A percentile compares a stretch with the other conserved stretches of the same genome.
Conservation (phyloP, 2,888 invertebrate species). For the Machimus rusticus region DNA sequence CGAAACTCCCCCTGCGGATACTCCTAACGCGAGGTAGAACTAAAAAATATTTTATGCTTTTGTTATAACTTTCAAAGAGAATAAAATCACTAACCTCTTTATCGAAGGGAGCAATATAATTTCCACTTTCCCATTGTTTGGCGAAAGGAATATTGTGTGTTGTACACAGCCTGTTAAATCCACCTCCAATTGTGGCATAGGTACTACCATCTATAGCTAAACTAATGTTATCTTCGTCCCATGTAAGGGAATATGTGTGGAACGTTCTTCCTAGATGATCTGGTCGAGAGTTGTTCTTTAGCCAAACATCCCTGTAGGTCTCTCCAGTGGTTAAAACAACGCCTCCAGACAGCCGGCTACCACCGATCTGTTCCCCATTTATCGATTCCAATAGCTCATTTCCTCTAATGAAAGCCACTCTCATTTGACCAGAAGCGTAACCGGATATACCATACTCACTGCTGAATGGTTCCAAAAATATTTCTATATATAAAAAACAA, state of each 20-base stretch:
- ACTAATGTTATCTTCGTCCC: constrained; percentile 63
- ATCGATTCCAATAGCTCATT: constrained; percentile 62
- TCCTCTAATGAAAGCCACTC: constrained; percentile 74
- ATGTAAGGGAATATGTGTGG: constrained; percentile 74
- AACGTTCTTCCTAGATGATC: constrained; percentile 68
- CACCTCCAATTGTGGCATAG: constrained; percentile 64
- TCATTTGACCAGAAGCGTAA: constrained; percentile 73
- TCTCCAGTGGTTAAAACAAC: constrained; percentile 54
- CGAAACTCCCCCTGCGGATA: constrained; percentile 79
- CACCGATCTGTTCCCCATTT: constrained; percentile 54
- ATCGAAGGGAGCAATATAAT: constrained; percentile 76
- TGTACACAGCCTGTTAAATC: constrained; percentile 53
- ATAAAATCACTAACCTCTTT: constrained; percentile 66
- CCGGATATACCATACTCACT: constrained; percentile 69
- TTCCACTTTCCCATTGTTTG: constrained; percentile 68
- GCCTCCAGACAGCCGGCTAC: constrained; percentile 55
- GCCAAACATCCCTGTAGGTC: constrained; percentile 59
- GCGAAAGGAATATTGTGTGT: constrained; percentile 56
- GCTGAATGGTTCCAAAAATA: constrained; percentile 71
- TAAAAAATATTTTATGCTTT: constrained; percentile 57
- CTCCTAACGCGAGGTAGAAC: constrained; percentile 80
- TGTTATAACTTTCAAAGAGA: constrained; percentile 4
- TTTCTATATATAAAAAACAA: constrained; percentile 63
- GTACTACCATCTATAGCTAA: constrained; percentile 67
- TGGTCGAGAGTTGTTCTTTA: constrained; percentile 58